A percentile compares a stretch with the other conserved stretches of the same genome.
These are phyloP conservation scores for Echiichthys vipera DNA, from an alignment of 2,797 vertebrate species.

Conservation along the genomic window DNA sequence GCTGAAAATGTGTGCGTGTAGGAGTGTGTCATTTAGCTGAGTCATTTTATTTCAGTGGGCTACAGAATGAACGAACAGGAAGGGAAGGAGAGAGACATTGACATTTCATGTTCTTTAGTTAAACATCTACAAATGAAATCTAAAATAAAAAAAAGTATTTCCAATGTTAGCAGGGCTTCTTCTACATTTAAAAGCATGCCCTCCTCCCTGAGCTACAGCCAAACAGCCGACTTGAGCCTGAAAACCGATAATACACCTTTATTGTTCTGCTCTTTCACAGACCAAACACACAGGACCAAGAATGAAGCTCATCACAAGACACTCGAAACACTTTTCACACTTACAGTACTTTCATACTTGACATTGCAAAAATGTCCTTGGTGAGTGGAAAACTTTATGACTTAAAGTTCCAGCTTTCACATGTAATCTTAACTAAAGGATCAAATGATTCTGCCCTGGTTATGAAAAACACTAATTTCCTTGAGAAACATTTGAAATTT, in stretches of 20 bases:
- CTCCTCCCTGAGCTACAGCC: not conserved
- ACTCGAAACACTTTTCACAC: not conserved
- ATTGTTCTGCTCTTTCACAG: not conserved
- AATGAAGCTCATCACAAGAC: not conserved
- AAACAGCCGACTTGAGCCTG: not conserved
- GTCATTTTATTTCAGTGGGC: constrained; percentile 47
- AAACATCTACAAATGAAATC: too few species aligned
- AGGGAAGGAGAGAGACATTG: constrained; percentile 10
- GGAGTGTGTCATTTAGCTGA: constrained; percentile 51
- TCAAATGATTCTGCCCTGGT: not conserved
- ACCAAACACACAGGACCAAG: not conserved
- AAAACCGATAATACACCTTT: not conserved
- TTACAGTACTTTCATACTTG: constrained; percentile 1
- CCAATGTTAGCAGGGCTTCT: not conserved
- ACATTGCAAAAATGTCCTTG: constrained; percentile 6
- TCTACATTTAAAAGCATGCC: not conserved
- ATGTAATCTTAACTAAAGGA: not conserved
- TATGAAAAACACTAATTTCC: not conserved
- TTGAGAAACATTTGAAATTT: not conserved
- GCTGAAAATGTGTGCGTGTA: constrained; percentile 16
- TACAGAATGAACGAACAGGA: constrained; percentile 32
- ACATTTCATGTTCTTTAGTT: constrained; percentile 19
- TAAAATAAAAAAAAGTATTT: constrained; percentile 4
- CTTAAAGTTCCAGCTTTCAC: constrained; percentile 1
- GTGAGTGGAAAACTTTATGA: not conserved